Conservation (phyloP, 2,888 invertebrate genomes). For the Serripes groenlandicus region DNA sequence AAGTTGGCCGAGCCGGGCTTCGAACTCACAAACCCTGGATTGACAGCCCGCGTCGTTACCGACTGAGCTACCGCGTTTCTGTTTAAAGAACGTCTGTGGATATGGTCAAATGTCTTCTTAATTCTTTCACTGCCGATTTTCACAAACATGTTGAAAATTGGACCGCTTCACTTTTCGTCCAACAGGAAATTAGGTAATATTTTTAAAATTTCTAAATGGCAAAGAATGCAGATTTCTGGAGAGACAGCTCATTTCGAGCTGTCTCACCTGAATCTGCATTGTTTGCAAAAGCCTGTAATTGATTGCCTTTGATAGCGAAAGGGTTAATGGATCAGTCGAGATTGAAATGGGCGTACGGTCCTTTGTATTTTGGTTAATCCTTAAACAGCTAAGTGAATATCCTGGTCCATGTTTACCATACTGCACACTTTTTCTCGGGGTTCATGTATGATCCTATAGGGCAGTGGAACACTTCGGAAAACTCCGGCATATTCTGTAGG, state of each 20-base stretch:
- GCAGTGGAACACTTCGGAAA: slow-evolving; percentile 78
- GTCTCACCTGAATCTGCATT: not conserved
- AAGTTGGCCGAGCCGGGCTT: not conserved
- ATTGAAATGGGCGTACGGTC: no score
- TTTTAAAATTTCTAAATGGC: not conserved
- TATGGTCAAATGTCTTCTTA: no score
- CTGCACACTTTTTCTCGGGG: slow-evolving; percentile 39
- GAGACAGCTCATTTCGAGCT: not conserved
- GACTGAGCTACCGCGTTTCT: not conserved
- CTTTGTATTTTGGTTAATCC: not conserved
- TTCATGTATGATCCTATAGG: slow-evolving; percentile 68
- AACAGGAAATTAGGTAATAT: no score
- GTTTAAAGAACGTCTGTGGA: no score
- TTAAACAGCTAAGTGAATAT: not conserved
- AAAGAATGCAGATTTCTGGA: not conserved
- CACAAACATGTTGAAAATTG: no score
- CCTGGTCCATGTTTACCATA: slow-evolving; percentile 31
- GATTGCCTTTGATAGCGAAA: not conserved
- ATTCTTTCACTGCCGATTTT: no score
- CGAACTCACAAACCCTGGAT: not conserved
- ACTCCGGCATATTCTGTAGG: slow-evolving; percentile 60
- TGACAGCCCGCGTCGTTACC: not conserved
- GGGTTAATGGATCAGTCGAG: no score
- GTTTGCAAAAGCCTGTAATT: not conserved
- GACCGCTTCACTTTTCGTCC: no score